These are phyloP conservation scores for Pheucticus melanocephalus DNA, from an alignment of 2,113 vertebrate genomes.

Conservation along the genomic window DNA sequence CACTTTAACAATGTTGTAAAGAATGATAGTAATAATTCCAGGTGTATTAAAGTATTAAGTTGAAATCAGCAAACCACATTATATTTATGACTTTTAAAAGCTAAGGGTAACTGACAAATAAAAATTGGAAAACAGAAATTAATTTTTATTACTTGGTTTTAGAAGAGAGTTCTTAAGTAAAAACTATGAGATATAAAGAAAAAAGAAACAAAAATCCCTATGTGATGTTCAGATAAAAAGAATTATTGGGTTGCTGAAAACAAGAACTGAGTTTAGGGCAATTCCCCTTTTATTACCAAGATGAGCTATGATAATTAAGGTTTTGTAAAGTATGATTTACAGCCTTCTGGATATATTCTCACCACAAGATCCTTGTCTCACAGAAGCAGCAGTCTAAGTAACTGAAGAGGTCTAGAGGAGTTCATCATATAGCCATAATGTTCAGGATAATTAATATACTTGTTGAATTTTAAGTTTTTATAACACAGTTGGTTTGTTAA, in stretches of 20 bases:
- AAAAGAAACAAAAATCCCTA: not conserved
- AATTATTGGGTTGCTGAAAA: not conserved
- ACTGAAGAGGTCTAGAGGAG: not conserved
- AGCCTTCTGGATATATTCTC: slow-evolving; percentile 11
- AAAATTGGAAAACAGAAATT: not conserved
- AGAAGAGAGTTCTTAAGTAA: not conserved
- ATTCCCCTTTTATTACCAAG: not conserved
- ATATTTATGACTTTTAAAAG: not conserved
- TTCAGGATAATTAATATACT: slow-evolving; percentile 8
- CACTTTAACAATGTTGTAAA: not conserved
- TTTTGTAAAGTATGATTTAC: slow-evolving; percentile 1
- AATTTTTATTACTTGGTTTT: not conserved
- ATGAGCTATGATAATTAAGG: not conserved
- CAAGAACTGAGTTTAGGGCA: not conserved
- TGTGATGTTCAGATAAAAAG: not conserved
- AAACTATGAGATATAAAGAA: not conserved
- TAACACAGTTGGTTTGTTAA: slow-evolving; percentile 3
- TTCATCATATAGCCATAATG: not conserved
- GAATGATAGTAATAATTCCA: not conserved
- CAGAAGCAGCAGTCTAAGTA: not conserved
- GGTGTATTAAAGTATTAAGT: not conserved
- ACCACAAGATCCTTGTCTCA: slow-evolving; percentile 37
- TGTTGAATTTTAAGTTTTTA: not conserved
- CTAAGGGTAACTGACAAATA: not conserved
- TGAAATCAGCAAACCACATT: not conserved